Evolutionary conservation across 2,797 vertebrate genomes (phyloP).

Genomic region (Epinephelus malabaricus): DNA sequence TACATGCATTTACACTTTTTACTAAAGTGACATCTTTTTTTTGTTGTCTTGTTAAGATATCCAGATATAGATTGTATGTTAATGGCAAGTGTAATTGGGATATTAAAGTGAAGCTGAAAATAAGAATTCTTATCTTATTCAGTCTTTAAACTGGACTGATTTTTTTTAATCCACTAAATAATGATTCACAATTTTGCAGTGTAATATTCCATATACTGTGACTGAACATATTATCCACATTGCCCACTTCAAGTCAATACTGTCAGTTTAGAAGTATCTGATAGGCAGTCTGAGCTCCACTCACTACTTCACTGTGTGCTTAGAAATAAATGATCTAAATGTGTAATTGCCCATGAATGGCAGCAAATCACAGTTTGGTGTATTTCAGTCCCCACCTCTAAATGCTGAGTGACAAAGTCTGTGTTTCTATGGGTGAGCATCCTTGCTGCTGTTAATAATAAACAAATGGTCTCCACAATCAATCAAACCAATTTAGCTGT

Average conservation of each 20-base stretch:
- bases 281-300: conserved; percentile 1
- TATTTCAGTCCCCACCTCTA: neutral
- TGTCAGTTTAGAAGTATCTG: conserved; percentile 13
- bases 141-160: too few relatives aligned
- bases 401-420: conserved; percentile 4
- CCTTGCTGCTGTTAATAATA: neutral
- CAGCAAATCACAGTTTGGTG: conserved; percentile 1
- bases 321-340: conserved; percentile 7
- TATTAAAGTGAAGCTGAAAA: too few relatives aligned
- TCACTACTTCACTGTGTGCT: conserved; percentile 6
- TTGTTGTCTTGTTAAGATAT: too few relatives aligned
- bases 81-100: too few relatives aligned
- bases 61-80: too few relatives aligned
- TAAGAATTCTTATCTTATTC: too few relatives aligned
- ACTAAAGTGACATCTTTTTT: too few relatives aligned
- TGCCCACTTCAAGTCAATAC: neutral
- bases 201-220: neutral
- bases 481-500: conserved; percentile 6
- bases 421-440: neutral
- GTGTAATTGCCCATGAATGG: conserved; percentile 12
- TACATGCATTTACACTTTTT: neutral
- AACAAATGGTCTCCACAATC: conserved; percentile 14
- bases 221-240: neutral
- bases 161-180: too few relatives aligned
- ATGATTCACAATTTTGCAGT: neutral